Evolutionary conservation across 1,140 invertebrate genomes (phyloP).

Genomic region (Caerostris darwini): DNA sequence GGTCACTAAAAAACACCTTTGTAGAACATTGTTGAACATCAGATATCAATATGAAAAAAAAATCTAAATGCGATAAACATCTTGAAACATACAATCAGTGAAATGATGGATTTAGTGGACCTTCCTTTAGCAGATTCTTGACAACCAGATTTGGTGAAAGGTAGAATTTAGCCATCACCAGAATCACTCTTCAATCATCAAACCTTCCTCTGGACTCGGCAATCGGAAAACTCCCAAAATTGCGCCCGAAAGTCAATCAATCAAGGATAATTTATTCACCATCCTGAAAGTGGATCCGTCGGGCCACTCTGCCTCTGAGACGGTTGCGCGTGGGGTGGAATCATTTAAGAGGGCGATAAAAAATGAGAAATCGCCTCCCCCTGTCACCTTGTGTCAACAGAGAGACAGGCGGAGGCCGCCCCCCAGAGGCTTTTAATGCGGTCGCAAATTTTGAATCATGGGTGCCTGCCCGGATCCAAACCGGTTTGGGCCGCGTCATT

Average conservation of each 20-base stretch:
- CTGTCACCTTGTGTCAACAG: slow-evolving; percentile 66
- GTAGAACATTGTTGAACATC: no score
- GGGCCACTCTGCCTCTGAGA: not conserved
- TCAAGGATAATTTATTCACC: not conserved
- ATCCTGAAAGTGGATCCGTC: not conserved
- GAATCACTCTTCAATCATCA: not conserved
- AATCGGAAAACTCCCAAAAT: not conserved
- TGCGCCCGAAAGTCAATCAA: not conserved
- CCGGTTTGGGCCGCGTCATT: slow-evolving; percentile 8
- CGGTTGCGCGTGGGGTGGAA: not conserved
- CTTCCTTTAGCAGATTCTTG: no score
- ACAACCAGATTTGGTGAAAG: no score
- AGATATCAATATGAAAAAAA: no score
- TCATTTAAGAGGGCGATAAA: slow-evolving; percentile 60
- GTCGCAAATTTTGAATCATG: slow-evolving; percentile 43
- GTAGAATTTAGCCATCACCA: no score
- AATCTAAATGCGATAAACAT: no score
- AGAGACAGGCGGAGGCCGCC: slow-evolving; percentile 29
- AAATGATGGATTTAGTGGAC: no score
- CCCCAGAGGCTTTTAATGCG: slow-evolving; percentile 12
- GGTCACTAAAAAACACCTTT: no score
- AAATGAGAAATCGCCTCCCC: slow-evolving; percentile 60
- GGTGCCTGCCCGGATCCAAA: not conserved
- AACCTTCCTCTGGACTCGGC: not conserved
- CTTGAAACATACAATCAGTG: no score